Base-by-base conservation (phyloP, 2,888 invertebrate genomes). In the Drosophila cyrtoloma region DNA sequence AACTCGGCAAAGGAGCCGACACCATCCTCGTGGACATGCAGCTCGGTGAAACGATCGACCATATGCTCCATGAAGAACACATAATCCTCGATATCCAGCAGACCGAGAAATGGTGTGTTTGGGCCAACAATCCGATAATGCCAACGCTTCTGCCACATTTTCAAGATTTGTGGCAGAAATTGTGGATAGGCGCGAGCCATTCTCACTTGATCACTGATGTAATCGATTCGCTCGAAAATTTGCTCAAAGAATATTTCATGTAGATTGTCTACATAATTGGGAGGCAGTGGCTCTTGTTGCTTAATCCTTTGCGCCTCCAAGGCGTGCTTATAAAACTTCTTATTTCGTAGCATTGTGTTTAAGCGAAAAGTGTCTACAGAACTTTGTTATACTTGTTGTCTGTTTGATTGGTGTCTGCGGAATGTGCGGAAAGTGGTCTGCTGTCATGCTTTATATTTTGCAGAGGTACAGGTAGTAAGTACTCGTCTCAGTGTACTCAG, bases 161-260 rank as follows among this genome's bases (percentile, higher is more conserved):
- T 78, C 9, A 90, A 30, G 1, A 87, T 74, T 6, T 71, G 60
- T 0, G 87, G 74, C 58, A 86, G n/a, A 7, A 89, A 87, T 51
- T 90, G 91, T 0, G 86, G 86, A 69, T 87, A 90, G 7, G 86
- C 91, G 5, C 91, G 76, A 4, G 85, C 90, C 87, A 87, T 89
- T 10, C 91, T 42, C 56, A 87, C 88, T 56, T 87, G 90, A 35
- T 87, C 91, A 35, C 71, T 73, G 1, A 90, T 33, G 39, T 65
- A 70, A 4, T 77, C 71, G 57, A 86, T 90, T 7, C 52, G 33
- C 53, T 89, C 83, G 44, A 89, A 87, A 35, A 87, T 87, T 71
- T 87, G 91, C 64, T 89, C 86, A n/a, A 87, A 87, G 57, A 87
- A 90, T 37, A 82, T 87, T 39, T 78, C 82, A 42, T 90, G 73